phyloP scores from a whole-genome alignment of 1,140 invertebrate genomes.

The Platorchestia sp. region DNA sequence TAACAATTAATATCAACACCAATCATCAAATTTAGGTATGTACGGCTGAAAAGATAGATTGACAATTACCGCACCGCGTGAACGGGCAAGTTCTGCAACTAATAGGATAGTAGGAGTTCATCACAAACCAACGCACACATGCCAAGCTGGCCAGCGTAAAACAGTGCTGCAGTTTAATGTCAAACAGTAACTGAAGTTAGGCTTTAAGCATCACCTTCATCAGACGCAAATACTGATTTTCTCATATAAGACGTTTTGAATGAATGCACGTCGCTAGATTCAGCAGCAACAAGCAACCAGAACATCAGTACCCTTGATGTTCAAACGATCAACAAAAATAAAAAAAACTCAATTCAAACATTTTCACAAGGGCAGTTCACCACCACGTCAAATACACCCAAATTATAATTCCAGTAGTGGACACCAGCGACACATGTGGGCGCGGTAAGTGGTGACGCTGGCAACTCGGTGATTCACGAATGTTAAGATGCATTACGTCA shows the following conservation, averaged over 20 bases:
- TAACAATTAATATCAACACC: neutral
- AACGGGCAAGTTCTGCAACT: neutral
- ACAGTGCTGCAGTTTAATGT: neutral
- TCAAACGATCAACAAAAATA: too few species aligned
- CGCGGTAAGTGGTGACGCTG: too few species aligned
- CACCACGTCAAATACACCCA: too few species aligned
- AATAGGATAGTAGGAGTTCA: neutral
- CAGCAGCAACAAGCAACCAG: neutral
- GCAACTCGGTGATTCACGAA: too few species aligned
- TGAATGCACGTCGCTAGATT: neutral
- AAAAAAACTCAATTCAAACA: too few species aligned
- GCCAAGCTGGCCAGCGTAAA: neutral
- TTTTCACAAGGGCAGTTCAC: too few species aligned
- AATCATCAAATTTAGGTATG: neutral
- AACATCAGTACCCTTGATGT: too few species aligned
- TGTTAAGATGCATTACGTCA: too few species aligned
- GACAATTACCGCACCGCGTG: neutral
- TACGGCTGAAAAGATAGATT: neutral
- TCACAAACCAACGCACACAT: neutral
- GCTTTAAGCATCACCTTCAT: neutral
- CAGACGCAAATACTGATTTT: neutral
- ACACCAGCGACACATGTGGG: too few species aligned
- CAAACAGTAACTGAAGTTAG: neutral
- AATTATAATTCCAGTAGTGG: too few species aligned
- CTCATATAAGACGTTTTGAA: neutral